Evolutionary conservation across 2,888 invertebrate genomes (phyloP).

Genomic region (Amblyjoppa proteus): DNA sequence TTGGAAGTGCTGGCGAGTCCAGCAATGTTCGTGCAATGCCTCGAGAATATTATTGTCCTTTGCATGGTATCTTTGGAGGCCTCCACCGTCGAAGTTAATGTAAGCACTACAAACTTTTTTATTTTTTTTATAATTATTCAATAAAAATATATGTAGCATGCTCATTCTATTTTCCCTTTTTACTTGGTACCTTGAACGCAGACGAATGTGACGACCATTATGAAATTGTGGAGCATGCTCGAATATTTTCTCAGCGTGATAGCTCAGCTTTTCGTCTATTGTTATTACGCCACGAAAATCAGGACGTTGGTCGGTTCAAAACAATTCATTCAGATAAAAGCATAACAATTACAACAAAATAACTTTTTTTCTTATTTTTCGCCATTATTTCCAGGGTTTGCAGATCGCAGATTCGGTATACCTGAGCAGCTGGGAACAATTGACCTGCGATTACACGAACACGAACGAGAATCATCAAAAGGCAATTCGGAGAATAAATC

Average conservation of each 20-base stretch:
- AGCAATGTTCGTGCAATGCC: constrained; percentile 74
- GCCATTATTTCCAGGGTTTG: constrained; percentile 68
- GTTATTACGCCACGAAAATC: constrained; percentile 73
- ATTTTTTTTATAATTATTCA: not conserved
- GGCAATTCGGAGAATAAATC: constrained; percentile 48
- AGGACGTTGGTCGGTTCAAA: constrained; percentile 69
- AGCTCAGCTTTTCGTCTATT: constrained; percentile 72
- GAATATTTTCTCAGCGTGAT: constrained; percentile 72
- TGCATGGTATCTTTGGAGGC: constrained; percentile 75
- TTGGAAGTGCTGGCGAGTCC: constrained; percentile 70
- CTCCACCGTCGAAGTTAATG: constrained; percentile 71
- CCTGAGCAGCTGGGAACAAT: constrained; percentile 72
- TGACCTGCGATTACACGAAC: not conserved
- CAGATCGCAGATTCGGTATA: constrained; percentile 72
- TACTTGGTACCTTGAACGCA: constrained; percentile 1
- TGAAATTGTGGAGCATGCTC: constrained; percentile 71
- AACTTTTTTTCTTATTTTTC: constrained; percentile 34
- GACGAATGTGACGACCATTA: constrained; percentile 58
- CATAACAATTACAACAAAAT: not conserved
- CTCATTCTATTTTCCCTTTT: not conserved
- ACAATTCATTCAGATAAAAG: not conserved
- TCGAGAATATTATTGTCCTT: constrained; percentile 71
- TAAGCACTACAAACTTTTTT: constrained; percentile 48
- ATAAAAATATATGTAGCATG: not conserved
- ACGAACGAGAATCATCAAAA: constrained; percentile 15